A percentile compares a stretch with the other conserved stretches of the same genome.
Evolutionary conservation across 2,888 invertebrate genomes (phyloP).

Genomic region (Pediacus dermestoides): DNA sequence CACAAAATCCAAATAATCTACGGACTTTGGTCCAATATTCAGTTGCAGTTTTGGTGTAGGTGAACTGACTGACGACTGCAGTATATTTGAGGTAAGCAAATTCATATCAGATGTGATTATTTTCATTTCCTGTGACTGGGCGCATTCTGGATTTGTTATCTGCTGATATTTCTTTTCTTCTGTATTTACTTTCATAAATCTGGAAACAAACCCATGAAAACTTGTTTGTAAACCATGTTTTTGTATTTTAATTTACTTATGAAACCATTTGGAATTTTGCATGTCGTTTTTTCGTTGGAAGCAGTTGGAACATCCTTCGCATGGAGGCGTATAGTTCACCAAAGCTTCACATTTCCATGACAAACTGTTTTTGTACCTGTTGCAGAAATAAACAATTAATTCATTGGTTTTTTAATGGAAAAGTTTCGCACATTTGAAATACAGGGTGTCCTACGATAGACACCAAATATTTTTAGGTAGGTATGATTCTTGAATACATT

Average conservation of each 20-base stretch:
- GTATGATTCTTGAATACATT: too few species aligned
- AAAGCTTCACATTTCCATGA: conserved; percentile 69
- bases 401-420: background rate
- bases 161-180: conserved; percentile 49
- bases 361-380: conserved; percentile 53
- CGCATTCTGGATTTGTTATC: conserved; percentile 59
- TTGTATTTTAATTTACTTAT: conserved; percentile 38
- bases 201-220: conserved; percentile 12
- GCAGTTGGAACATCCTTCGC: conserved; percentile 78
- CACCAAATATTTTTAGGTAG: too few species aligned
- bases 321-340: conserved; percentile 75
- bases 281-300: conserved; percentile 34
- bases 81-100: conserved; percentile 54
- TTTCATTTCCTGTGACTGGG: conserved; percentile 52
- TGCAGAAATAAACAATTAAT: background rate
- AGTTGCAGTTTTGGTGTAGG: conserved; percentile 55
- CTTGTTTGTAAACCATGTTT: conserved; percentile 8
- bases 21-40: conserved; percentile 56
- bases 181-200: conserved; percentile 30
- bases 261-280: conserved; percentile 48
- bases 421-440: too few species aligned
- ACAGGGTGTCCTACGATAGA: too few species aligned
- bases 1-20: conserved; percentile 63
- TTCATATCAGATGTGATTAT: conserved; percentile 63
- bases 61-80: background rate